Base-by-base conservation (phyloP, 2,888 invertebrate genomes). In the Myopa testacea region DNA sequence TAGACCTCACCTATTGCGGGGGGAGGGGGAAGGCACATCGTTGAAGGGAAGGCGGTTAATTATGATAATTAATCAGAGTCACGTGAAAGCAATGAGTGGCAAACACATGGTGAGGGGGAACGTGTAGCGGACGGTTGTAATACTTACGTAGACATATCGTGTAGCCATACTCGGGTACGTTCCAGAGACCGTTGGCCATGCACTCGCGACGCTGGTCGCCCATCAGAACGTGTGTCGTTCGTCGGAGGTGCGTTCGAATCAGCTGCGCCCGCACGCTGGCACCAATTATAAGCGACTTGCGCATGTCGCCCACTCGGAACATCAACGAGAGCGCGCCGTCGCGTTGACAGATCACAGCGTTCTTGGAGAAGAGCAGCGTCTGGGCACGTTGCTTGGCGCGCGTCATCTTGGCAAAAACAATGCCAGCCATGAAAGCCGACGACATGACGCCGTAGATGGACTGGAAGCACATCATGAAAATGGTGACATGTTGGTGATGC, bases 261-360 rank as follows among this genome's bases (percentile, higher is more conserved):
- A 98, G 89, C 86, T 96, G 95, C 0, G 97, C 95, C 79, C 96
- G 90, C 2, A 97, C 94, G 82, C 94, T 95, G 0, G 98, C 97
- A 62, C 98, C 97, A 45, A 99, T 95, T 81, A 99, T 96, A 88
- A 98, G 97, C 1, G 97, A 97, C 87, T 95, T 95, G 45, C 98
- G 92, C 94, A 98, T 96, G 87, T 98, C 98, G 3, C 98, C 98
- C 0, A 98, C 96, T 52, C 98, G 92, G 87, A 98, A 97, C 93
- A 97, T 94, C 50, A 98, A 90, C 85, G 95, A 95, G 10, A 98
- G 90, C 78, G 93, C 92, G 1, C 96, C 95, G 87, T 98, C 96
- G 75, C 97, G 92, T 86, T 96, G 93, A 84, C 95, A 95, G 76
- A 98, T 93, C 3, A 97, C 95, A 0, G 97, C 95, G 85, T 95